These are phyloP conservation scores for Bombus consobrinus DNA, from an alignment of 1,140 invertebrate species.

Conservation along the genomic window DNA sequence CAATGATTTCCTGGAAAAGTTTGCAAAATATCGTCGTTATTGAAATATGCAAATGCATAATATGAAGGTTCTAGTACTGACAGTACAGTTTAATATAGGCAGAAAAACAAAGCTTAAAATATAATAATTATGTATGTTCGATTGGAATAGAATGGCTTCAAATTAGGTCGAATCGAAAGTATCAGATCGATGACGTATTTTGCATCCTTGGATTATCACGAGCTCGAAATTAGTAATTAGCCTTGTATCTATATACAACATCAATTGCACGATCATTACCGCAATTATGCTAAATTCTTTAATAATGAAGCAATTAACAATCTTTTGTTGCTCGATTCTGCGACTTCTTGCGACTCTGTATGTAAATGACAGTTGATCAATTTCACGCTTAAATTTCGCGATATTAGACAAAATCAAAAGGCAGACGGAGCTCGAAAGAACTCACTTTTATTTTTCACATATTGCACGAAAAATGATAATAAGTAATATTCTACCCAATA, in stretches of 20 bases:
- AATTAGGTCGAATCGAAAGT: conserved; percentile 41
- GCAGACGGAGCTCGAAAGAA: not conserved
- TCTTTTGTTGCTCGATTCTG: too few relatives aligned
- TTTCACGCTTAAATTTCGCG: too few relatives aligned
- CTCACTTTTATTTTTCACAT: not conserved
- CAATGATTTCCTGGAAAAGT: not conserved
- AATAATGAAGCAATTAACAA: too few relatives aligned
- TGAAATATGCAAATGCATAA: not conserved
- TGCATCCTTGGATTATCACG: conserved; percentile 29
- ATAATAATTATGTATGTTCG: too few relatives aligned
- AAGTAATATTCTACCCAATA: not conserved
- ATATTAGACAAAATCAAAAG: not conserved
- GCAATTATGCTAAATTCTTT: too few relatives aligned
- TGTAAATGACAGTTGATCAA: too few relatives aligned
- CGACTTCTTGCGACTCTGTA: too few relatives aligned
- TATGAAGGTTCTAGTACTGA: not conserved
- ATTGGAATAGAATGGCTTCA: not conserved
- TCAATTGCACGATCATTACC: too few relatives aligned
- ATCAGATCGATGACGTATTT: not conserved
- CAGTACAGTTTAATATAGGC: not conserved
- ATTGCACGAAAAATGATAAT: not conserved
- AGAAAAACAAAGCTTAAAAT: not conserved
- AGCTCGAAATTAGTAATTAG: too few relatives aligned
- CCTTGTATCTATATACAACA: too few relatives aligned
- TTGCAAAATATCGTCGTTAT: too few relatives aligned